Conservation (phyloP, 2,113 vertebrate species). For the Hoplias malabaricus region DNA sequence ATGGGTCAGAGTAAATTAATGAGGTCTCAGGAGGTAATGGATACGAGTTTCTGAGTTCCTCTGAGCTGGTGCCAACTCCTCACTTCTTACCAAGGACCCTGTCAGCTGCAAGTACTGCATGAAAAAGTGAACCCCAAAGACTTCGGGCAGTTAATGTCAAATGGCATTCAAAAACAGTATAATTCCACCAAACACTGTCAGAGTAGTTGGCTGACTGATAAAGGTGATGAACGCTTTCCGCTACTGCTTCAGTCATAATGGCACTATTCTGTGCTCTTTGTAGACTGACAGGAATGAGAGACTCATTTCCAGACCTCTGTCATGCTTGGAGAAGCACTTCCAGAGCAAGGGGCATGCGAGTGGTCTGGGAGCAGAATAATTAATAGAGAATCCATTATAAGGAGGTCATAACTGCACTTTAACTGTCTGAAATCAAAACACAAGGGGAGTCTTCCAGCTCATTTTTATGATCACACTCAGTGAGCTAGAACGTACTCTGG, state of each 20-base stretch:
- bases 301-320: slow-evolving; percentile 2
- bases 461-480: slow-evolving; percentile 15
- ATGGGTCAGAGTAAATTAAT: background rate
- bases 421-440: background rate
- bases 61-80: background rate
- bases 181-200: slow-evolving; percentile 9
- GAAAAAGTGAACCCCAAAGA: background rate
- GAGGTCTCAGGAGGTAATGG: background rate
- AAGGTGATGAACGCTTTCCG: slow-evolving; percentile 1
- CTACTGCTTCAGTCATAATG: background rate
- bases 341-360: background rate
- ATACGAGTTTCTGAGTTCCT: background rate
- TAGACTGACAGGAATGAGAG: background rate
- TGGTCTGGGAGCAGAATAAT: background rate
- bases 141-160: background rate
- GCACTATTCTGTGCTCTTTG: background rate
- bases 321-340: background rate
- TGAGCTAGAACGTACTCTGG: slow-evolving; percentile 9
- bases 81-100: background rate
- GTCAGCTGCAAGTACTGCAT: background rate
- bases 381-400: slow-evolving; percentile 3
- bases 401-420: background rate
- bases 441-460: slow-evolving; percentile 2
- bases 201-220: background rate
- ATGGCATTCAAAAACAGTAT: background rate